Evolutionary conservation across 2,797 vertebrate genomes (phyloP), one percentile per base, ranked within the genome.

Genomic region (Aulostomus chinensis): DNA sequence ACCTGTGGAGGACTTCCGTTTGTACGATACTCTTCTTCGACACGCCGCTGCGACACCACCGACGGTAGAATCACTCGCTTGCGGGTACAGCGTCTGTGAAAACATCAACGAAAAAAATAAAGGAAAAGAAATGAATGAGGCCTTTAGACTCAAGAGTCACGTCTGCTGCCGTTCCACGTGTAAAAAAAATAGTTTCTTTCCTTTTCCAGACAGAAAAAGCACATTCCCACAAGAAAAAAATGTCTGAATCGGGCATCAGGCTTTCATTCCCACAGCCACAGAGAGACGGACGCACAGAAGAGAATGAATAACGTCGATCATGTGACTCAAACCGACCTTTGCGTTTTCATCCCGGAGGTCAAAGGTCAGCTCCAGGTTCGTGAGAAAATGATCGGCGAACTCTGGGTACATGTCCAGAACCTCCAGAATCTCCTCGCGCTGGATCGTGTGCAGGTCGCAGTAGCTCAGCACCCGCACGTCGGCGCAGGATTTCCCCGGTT

Each of bases 381-480:
- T 93, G 57, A 97, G 91, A 73, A 98, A 99, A 68, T 94, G 92
- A 81, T 98, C 97, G 0, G 94, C 93, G 68, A 99, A 99, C 82
- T 99, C 97, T 0, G 97, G 97, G 43, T 99, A 99, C 97, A 98
- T 99, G 74, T 99, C 96, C 80, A 98, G 87, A 81, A 99, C 96
- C 80, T 99, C 96, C 58, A 98, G 70, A 0, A 99, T 89, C 59
- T 99, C 95, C 74, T 97, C 97, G 84, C 96, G 83, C 62, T 97
- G 94, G 35, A 99, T 98, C 65, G 96, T 99, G 88, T 98, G 96
- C 47, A 99, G 88, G 76, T 99, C 97, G 48, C 96, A 98, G 79
- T 99, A 99, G n/a, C 96, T 96, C 64, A 99, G 91, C 1, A 96
- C 96, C 66, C 96, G 92, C 40, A 99, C 97, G 17, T 98, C 96